Base-by-base conservation (phyloP, 2,888 invertebrate genomes). In the Drosophila dives region DNA sequence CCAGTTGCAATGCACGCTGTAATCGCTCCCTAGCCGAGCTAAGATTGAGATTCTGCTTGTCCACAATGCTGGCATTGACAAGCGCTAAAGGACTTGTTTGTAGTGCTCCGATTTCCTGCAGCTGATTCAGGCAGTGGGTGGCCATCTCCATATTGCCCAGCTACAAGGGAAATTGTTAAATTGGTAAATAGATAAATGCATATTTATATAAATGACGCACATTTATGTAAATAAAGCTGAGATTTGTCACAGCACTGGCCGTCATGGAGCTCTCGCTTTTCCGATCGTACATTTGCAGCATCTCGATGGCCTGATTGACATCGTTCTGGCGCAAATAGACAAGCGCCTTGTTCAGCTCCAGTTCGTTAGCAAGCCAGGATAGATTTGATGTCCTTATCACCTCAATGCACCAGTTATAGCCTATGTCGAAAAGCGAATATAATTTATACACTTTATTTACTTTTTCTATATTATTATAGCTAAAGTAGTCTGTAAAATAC, bases 291-390 rank as follows among this genome's bases (percentile, higher is more conserved):
- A 96, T 95, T 91, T 97, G 97, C 61, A 98, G 93, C 0, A 97
- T 97, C 77, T 97, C 97, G 60, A 97, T 95, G 0, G 98, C 98
- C 92, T 96, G 94, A 58, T 94, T 94, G 61, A 97, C 95, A 91
- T 98, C 96, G 74, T 96, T 95, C 92, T 97, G 96, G 71, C 97
- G 96, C 58, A 98, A 93, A 92, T 95, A 97, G 91, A 97, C 97
- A 75, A 97, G 95, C 0, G 97, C 97, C 93, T 98, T 98, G 93
- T 97, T 98, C 76, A 98, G 96, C 93, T 98, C 98, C 79, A 98
- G 93, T 94, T 97, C 99, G 84, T 96, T 96, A 50, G 97, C 98
- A 77, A 98, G 94, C 91, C 95, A 95, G 42, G 96, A 95, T 87
- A 96, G 97, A 91, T 95, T 96, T n/a, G 99, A 98, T 54, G 96